Conservation (phyloP, 1,140 invertebrate genomes). For the Drosophila carrolli region DNA sequence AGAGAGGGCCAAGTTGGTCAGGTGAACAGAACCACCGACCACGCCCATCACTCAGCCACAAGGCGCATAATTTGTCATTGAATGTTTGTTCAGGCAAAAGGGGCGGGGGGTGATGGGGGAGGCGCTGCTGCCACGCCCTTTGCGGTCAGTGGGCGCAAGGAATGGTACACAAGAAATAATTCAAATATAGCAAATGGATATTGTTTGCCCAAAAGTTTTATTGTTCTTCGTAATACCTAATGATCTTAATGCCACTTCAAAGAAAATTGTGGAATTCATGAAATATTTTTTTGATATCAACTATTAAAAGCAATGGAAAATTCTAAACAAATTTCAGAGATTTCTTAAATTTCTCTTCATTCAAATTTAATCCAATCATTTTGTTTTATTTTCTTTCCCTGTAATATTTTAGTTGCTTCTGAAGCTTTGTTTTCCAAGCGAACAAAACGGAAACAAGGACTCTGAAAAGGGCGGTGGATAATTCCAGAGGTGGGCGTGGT, state of each 20-base stretch:
- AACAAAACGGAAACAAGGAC: slow-evolving; percentile 26
- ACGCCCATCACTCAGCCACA: slow-evolving; percentile 61
- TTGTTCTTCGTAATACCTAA: no score
- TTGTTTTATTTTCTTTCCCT: slow-evolving; percentile 3
- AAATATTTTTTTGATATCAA: no score
- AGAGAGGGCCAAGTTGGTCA: slow-evolving; percentile 40
- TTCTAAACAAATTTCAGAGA: no score
- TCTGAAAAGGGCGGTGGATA: slow-evolving; percentile 11
- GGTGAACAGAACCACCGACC: slow-evolving; percentile 37
- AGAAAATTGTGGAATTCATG: no score
- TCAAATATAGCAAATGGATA: no score
- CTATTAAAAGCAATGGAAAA: no score
- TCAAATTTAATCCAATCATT: no score
- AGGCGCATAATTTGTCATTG: slow-evolving; percentile 80
- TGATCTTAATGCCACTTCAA: no score
- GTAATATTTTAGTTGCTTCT: slow-evolving; percentile 69
- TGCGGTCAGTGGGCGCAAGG: slow-evolving; percentile 22
- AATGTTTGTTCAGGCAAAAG: slow-evolving; percentile 62
- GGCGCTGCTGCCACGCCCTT: slow-evolving; percentile 4
- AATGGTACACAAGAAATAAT: slow-evolving; percentile 5
- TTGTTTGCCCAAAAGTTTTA: no score
- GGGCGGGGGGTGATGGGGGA: background rate
- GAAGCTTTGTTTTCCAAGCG: slow-evolving; percentile 37
- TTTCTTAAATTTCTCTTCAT: no score
- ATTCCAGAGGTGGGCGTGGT: slow-evolving; percentile 32